Evolutionary conservation across 2,113 vertebrate genomes (phyloP), one percentile per base, ranked within the genome.

Genomic region (Rhadina sibilatrix): DNA sequence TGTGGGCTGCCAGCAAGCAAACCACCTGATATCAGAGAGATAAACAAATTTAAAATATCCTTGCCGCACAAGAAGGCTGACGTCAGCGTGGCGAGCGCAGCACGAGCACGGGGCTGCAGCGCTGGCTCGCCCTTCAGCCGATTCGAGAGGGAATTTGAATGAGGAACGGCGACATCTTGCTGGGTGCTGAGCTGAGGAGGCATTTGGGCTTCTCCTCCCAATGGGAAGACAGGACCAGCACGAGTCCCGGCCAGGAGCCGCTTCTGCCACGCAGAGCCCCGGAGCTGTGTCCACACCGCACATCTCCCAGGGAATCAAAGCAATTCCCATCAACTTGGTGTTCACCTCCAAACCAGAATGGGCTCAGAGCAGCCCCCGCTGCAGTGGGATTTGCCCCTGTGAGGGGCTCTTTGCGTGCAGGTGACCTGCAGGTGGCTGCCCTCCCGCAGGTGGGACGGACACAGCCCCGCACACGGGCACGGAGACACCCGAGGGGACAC

Each of bases 31-130:
- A 87, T 66, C 82, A 71, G 63, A 33, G 57, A 95, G 93, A 98
- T 96, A 97, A 98, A 97, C 93, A 97, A 88, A 96, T 85, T 94
- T 86, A 94, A 95, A 94, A 96, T 88, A 84, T 52, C 83, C 83
- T 69, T 83, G 78, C 83, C 5, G 65, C 94, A 94, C 44, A 2
- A 81, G 95, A 71, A 88, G 70, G 94, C 93, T 95, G 90, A 94
- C 44, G 44, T 96, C 90, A 91, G 77, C 18, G 6, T 7, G 42
- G 95, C 13, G 71, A 89, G 93, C 78, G 78, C 57, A 71, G 74
- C 25, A 3, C 5, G 22, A 74, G 68, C 15, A 17, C 27, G 53
- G 56, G 68, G 56, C 90, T 84, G 95, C 90, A 80, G 74, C 1
- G 33, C 79, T 88, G 33, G 14, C 87, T 89, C 63, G 63, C 90